These are phyloP conservation scores for Tympanoctomys barrerae DNA, from an alignment of 2,797 vertebrate genomes.

Conservation along the genomic window DNA sequence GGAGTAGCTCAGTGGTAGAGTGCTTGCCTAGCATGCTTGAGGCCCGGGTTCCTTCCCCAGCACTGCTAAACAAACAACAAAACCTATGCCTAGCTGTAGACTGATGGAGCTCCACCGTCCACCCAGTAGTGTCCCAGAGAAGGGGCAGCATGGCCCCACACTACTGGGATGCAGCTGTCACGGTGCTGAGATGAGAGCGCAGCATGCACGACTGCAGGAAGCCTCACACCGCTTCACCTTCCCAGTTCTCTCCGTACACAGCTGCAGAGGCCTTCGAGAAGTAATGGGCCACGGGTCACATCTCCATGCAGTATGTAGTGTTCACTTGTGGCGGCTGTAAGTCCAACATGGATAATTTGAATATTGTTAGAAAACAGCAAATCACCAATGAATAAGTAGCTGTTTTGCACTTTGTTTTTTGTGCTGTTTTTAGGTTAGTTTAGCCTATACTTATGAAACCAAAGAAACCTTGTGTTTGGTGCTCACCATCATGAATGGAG, in stretches of 20 bases:
- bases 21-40: background rate
- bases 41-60: background rate
- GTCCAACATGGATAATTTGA: fast-evolving
- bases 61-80: background rate
- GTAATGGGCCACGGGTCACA: background rate
- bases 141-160: too few species aligned
- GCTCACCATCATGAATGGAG: conserved; percentile 96
- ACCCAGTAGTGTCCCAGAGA: fast-evolving
- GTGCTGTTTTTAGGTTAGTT: conserved; percentile 91
- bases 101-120: too few species aligned
- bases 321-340: background rate
- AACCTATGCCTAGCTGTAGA: background rate
- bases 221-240: background rate
- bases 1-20: background rate
- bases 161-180: too few species aligned
- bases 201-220: background rate
- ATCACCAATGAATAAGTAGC: background rate
- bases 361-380: background rate
- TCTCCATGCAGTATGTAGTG: background rate
- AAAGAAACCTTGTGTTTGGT: conserved; percentile 96
- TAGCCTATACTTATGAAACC: conserved; percentile 96
- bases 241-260: background rate
- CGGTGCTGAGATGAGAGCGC: fast-evolving
- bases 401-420: background rate
- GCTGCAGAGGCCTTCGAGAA: background rate